Evolutionary conservation across 2,888 invertebrate species (phyloP).

Genomic region (Alviniconcha strummeri): DNA sequence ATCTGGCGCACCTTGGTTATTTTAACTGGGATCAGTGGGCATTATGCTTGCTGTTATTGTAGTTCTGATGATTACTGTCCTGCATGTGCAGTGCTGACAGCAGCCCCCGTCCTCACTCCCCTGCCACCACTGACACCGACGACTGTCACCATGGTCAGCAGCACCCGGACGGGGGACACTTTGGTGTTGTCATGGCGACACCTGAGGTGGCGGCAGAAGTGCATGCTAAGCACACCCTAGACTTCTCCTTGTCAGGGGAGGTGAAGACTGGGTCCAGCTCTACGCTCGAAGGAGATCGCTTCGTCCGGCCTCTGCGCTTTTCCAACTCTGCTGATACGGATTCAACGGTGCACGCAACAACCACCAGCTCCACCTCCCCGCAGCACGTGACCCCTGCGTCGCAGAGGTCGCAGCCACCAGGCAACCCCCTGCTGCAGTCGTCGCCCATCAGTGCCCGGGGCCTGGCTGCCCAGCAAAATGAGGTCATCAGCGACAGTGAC

Average conservation of each 20-base stretch:
- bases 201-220: too few relatives aligned
- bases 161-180: slow-evolving; percentile 7
- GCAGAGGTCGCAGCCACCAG: slow-evolving; percentile 34
- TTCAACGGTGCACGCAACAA: slow-evolving; percentile 21
- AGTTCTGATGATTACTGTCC: too few relatives aligned
- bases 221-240: neutral
- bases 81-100: neutral
- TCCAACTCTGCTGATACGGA: slow-evolving; percentile 34
- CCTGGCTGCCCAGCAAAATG: neutral
- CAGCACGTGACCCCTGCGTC: slow-evolving; percentile 32
- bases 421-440: slow-evolving; percentile 35
- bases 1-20: too few relatives aligned
- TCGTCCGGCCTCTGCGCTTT: slow-evolving; percentile 25
- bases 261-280: slow-evolving; percentile 26
- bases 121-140: slow-evolving; percentile 9
- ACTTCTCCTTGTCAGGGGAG: slow-evolving; percentile 14
- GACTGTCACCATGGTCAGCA: slow-evolving; percentile 1
- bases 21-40: too few relatives aligned
- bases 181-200: neutral
- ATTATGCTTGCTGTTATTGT: too few relatives aligned
- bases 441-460: slow-evolving; percentile 30
- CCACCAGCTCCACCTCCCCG: slow-evolving; percentile 20
- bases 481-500: slow-evolving; percentile 16
- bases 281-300: neutral
- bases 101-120: neutral